These are phyloP conservation scores for Gavia stellata DNA, from an alignment of 2,113 vertebrate species.

Conservation along the genomic window DNA sequence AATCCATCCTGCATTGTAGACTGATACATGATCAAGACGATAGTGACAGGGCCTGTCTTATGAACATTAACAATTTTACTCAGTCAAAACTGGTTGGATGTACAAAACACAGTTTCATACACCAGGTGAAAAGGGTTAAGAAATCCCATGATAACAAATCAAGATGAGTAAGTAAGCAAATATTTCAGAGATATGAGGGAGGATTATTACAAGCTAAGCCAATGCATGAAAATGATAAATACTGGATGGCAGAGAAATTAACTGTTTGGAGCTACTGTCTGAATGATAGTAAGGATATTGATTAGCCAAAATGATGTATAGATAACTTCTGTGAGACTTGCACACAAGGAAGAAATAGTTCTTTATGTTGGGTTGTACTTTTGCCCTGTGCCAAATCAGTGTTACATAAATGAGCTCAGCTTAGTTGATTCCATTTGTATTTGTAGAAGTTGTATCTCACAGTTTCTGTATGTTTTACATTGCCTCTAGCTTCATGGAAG, in stretches of 20 bases:
- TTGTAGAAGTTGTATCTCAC: neutral
- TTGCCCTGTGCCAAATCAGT: neutral
- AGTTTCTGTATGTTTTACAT: neutral
- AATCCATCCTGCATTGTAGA: neutral
- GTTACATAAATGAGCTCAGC: neutral
- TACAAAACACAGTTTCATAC: neutral
- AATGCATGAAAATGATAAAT: neutral
- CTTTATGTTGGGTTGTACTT: neutral
- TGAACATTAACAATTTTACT: neutral
- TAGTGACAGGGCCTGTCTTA: neutral
- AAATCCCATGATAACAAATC: neutral
- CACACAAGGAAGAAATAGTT: neutral
- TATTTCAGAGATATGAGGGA: neutral
- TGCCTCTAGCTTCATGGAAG: neutral
- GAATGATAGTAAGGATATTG: neutral
- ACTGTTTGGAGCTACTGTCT: neutral
- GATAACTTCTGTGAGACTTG: neutral
- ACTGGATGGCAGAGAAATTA: neutral
- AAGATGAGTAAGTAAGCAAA: neutral
- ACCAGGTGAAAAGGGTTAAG: neutral
- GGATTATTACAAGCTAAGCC: neutral
- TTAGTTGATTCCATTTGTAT: neutral
- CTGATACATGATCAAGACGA: neutral
- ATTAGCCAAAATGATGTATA: neutral
- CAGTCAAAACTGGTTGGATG: neutral